Conservation (phyloP, 2,888 invertebrate genomes). For the Ectobius pallidus region DNA sequence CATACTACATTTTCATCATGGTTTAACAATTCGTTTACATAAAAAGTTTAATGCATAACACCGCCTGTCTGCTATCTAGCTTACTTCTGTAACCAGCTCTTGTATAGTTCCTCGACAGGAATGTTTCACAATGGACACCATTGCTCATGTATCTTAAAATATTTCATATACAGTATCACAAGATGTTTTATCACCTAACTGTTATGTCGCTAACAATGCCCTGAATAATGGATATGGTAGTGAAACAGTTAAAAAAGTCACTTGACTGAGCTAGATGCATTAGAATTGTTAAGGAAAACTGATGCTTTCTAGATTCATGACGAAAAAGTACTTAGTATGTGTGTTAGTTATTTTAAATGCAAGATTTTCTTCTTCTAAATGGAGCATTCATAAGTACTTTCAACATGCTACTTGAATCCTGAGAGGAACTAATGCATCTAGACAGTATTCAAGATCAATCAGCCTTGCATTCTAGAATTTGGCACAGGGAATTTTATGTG, state of each 20-base stretch:
- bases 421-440: not conserved
- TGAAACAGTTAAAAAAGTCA: not conserved
- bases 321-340: not conserved
- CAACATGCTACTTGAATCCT: not conserved
- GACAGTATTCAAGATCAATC: not conserved
- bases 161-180: not conserved
- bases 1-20: not conserved
- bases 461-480: not conserved
- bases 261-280: not conserved
- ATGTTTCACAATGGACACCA: not conserved
- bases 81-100: too few species aligned
- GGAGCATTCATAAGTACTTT: too few species aligned
- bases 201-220: not conserved
- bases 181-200: not conserved
- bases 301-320: not conserved
- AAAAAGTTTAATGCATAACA: too few species aligned
- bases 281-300: not conserved
- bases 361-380: not conserved
- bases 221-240: slow-evolving; percentile 11
- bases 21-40: not conserved
- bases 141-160: not conserved
- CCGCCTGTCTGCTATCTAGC: too few species aligned
- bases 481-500: not conserved
- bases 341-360: not conserved
- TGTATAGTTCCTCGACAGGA: not conserved